Evolutionary conservation across 2,113 vertebrate genomes (phyloP).

Genomic region (Apus apus): DNA sequence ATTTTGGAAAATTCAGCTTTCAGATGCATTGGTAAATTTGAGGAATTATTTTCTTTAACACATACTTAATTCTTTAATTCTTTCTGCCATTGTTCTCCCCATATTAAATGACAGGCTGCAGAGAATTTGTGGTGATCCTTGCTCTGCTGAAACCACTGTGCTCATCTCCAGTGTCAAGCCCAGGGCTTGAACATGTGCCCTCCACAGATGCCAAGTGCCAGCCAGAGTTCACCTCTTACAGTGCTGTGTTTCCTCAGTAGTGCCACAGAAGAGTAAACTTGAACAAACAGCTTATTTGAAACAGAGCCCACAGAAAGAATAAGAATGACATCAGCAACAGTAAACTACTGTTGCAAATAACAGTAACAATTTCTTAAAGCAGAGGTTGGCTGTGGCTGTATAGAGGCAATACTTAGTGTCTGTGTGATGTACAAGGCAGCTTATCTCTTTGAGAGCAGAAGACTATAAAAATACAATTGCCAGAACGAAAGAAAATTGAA

Average conservation of each 20-base stretch:
- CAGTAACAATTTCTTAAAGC: conserved; percentile 33
- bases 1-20: background rate
- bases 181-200: background rate
- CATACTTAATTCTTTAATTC: background rate
- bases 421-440: conserved; percentile 72
- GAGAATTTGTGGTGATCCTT: background rate
- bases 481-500: conserved; percentile 79
- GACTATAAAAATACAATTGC: conserved; percentile 83
- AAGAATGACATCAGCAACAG: conserved; percentile 67
- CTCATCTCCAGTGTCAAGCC: background rate
- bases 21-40: background rate
- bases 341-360: conserved; percentile 68
- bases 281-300: conserved; percentile 43
- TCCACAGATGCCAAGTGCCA: background rate
- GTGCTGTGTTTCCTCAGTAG: background rate
- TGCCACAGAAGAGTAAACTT: conserved; percentile 51
- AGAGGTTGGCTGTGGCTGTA: conserved; percentile 69
- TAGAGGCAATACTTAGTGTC: conserved; percentile 70
- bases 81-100: background rate
- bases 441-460: conserved; percentile 81
- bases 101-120: background rate
- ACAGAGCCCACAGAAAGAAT: conserved; percentile 55
- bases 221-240: background rate
- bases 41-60: background rate
- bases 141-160: background rate